Evolutionary conservation across 2,888 invertebrate genomes (phyloP).

Genomic region (Orthosia cruda): DNA sequence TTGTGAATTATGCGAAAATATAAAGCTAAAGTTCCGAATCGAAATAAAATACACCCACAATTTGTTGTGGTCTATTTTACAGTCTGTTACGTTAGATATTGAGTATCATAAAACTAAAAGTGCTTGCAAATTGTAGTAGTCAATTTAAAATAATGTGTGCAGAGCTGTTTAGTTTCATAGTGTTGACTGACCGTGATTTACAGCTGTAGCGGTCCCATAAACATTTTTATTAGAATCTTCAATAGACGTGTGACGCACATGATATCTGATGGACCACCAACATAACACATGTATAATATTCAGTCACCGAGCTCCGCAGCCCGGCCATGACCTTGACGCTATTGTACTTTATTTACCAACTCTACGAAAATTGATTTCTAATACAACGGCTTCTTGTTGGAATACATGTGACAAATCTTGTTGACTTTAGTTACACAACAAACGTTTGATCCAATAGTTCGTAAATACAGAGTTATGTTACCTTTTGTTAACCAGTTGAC

Average conservation of each 20-base stretch:
- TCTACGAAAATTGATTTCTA: slow-evolving; percentile 37
- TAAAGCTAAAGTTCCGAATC: neutral
- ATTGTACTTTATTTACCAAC: slow-evolving; percentile 47
- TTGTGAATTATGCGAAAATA: slow-evolving; percentile 15
- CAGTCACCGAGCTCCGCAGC: slow-evolving; percentile 4
- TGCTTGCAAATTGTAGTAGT: slow-evolving; percentile 8
- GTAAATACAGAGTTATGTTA: neutral
- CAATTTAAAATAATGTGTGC: slow-evolving; percentile 15
- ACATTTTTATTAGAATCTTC: slow-evolving; percentile 33
- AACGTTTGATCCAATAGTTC: slow-evolving; percentile 1
- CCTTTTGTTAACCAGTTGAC: slow-evolving; percentile 22
- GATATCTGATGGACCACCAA: slow-evolving; percentile 50
- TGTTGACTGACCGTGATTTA: slow-evolving; percentile 9
- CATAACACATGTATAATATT: slow-evolving; percentile 28
- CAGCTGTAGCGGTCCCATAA: slow-evolving; percentile 22
- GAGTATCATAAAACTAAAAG: slow-evolving; percentile 18
- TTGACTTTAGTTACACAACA: slow-evolving; percentile 22
- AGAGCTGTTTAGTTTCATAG: neutral
- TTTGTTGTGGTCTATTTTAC: slow-evolving; percentile 20
- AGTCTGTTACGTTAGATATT: slow-evolving; percentile 25
- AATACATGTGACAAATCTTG: slow-evolving; percentile 32
- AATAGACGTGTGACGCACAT: slow-evolving; percentile 64
- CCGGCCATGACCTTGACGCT: slow-evolving; percentile 36
- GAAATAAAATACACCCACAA: slow-evolving; percentile 14
- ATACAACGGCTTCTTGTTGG: slow-evolving; percentile 17